Conservation (phyloP, 1,140 invertebrate genomes). For the Caenorhabditis tropicalis region DNA sequence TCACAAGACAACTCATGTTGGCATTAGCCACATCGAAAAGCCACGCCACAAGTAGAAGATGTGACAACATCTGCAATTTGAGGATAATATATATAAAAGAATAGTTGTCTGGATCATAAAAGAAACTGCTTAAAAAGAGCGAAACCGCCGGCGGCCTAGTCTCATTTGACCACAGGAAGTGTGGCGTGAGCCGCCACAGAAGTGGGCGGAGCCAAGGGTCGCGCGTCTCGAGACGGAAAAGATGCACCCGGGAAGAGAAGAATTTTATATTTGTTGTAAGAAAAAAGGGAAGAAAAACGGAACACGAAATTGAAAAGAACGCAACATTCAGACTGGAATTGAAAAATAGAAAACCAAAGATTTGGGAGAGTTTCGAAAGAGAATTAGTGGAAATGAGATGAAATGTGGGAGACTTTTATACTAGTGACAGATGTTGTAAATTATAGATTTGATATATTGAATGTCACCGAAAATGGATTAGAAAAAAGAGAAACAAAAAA, state of each 20-base stretch:
- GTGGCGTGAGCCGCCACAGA: slow-evolving; percentile 32
- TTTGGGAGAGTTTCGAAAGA: not conserved
- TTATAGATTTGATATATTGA: not conserved
- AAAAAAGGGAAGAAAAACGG: not conserved
- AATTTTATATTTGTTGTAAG: not conserved
- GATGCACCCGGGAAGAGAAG: slow-evolving; percentile 22
- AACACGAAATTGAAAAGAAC: not conserved
- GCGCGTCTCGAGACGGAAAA: slow-evolving; percentile 8
- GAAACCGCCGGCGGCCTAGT: not conserved
- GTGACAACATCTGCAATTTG: slow-evolving; percentile 9
- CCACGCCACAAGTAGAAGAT: slow-evolving; percentile 18
- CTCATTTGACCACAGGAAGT: slow-evolving; percentile 43
- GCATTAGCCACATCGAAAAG: slow-evolving; percentile 11
- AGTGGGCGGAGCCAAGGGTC: not conserved
- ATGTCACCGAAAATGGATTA: not conserved
- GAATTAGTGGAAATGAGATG: not conserved
- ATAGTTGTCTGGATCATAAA: no score
- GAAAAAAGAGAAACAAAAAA: not conserved
- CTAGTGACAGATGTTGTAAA: not conserved
- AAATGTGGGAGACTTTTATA: not conserved
- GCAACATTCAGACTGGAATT: slow-evolving; percentile 25
- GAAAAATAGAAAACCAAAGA: not conserved
- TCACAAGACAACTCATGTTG: slow-evolving; percentile 47
- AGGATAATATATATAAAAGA: not conserved
- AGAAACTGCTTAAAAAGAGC: not conserved